Evolutionary conservation across 2,113 vertebrate species (phyloP).

Genomic region (Eurystomus gularis): DNA sequence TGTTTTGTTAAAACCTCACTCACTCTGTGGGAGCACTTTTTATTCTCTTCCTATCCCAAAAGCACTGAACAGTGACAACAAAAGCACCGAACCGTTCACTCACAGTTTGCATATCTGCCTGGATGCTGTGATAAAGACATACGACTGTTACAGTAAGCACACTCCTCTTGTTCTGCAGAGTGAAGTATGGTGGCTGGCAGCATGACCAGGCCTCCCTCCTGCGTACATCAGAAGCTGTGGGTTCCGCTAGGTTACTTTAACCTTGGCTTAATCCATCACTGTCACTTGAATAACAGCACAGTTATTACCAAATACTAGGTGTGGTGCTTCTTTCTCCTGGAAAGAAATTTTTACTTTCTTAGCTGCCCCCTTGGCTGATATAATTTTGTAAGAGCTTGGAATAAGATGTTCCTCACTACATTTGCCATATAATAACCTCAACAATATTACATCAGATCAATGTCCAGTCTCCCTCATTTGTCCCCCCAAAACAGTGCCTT

Average conservation of each 20-base stretch:
- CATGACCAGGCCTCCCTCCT: not conserved
- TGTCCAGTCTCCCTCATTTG: not conserved
- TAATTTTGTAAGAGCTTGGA: not conserved
- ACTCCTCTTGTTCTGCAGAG: not conserved
- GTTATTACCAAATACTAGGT: not conserved
- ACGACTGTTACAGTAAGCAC: not conserved
- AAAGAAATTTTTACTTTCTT: not conserved
- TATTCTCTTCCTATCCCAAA: not conserved
- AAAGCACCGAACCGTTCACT: no score
- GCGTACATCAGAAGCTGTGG: not conserved
- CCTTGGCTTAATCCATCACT: not conserved
- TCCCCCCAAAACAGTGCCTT: not conserved
- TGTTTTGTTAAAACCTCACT: not conserved
- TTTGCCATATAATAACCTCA: not conserved
- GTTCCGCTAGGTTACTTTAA: not conserved
- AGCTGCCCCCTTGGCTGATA: not conserved
- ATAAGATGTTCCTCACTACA: not conserved
- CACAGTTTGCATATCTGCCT: not conserved
- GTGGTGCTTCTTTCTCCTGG: not conserved
- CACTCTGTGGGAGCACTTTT: not conserved
- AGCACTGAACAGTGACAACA: not conserved
- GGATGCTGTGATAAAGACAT: not conserved
- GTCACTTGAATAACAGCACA: not conserved
- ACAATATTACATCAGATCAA: not conserved
- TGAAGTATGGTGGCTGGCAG: fast-evolving